Conservation (phyloP, 2,113 vertebrate genomes). For the Megaceryle maxima region DNA sequence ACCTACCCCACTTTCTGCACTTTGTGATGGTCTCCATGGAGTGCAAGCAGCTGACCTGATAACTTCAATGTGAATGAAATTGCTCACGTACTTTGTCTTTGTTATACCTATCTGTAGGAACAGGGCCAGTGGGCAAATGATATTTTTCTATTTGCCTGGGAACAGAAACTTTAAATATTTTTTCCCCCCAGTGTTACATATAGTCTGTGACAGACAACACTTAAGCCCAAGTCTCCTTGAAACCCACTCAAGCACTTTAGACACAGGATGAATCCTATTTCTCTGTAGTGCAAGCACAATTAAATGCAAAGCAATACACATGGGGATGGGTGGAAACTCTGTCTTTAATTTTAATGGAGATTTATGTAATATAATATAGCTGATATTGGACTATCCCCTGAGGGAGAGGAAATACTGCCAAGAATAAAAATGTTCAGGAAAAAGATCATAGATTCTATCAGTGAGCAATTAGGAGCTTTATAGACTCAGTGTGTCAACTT, state of each 20-base stretch:
- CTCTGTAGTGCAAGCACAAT: not conserved
- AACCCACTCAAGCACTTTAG: not conserved
- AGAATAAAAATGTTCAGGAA: slow-evolving; percentile 1
- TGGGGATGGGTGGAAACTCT: not conserved
- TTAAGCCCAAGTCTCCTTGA: not conserved
- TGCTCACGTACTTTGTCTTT: not conserved
- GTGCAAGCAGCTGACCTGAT: not conserved
- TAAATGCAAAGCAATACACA: not conserved
- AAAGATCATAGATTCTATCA: slow-evolving; percentile 9
- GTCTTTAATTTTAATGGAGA: slow-evolving; percentile 47
- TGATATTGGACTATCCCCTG: not conserved
- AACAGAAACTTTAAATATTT: not conserved
- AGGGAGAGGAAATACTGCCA: slow-evolving; percentile 23
- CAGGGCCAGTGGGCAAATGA: not conserved
- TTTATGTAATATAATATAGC: not conserved
- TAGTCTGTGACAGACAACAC: not conserved
- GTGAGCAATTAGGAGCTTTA: slow-evolving; percentile 16
- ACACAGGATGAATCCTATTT: not conserved
- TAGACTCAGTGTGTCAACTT: not conserved
- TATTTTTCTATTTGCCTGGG: not conserved
- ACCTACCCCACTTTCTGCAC: not conserved
- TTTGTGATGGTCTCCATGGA: not conserved
- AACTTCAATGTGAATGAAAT: not conserved
- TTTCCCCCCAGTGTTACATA: not conserved
- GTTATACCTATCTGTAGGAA: not conserved